A percentile compares a stretch with the other conserved stretches of the same genome.
These are phyloP conservation scores for Salmo trutta DNA, from an alignment of 2,797 vertebrate species.

Conservation along the genomic window DNA sequence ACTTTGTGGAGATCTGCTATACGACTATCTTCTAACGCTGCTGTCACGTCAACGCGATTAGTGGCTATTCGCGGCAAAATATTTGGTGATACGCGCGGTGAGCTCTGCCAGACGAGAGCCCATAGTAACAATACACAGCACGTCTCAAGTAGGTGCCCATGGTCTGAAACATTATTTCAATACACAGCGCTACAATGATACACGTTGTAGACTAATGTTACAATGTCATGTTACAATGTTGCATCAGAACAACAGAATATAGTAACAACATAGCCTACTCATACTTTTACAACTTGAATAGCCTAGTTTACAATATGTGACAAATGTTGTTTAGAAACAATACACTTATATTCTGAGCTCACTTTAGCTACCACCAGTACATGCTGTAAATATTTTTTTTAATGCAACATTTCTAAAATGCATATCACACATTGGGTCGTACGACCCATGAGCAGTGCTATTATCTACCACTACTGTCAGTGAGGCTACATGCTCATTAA, in stretches of 20 bases:
- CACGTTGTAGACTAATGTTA: not conserved
- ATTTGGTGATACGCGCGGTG: not conserved
- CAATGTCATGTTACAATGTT: not conserved
- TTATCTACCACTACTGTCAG: not conserved
- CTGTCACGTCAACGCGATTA: not conserved
- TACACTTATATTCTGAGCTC: too few relatives aligned
- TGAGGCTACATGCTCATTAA: not conserved
- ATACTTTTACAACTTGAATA: not conserved
- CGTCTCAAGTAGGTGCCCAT: constrained; percentile 14
- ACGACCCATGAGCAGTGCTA: too few relatives aligned
- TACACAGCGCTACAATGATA: not conserved
- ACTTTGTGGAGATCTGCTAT: not conserved
- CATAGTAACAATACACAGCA: constrained; percentile 8
- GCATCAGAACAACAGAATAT: not conserved
- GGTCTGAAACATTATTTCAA: not conserved
- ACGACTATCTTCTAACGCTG: not conserved
- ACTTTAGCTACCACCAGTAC: too few relatives aligned
- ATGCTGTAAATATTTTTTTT: not conserved
- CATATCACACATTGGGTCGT: too few relatives aligned
- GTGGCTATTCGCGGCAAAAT: not conserved
- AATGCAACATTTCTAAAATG: too few relatives aligned
- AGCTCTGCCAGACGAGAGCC: not conserved
- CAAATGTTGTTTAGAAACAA: too few relatives aligned
- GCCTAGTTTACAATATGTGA: too few relatives aligned
- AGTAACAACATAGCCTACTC: not conserved